Base-by-base conservation (phyloP, 2,113 vertebrate species). In the Leiothrix lutea region DNA sequence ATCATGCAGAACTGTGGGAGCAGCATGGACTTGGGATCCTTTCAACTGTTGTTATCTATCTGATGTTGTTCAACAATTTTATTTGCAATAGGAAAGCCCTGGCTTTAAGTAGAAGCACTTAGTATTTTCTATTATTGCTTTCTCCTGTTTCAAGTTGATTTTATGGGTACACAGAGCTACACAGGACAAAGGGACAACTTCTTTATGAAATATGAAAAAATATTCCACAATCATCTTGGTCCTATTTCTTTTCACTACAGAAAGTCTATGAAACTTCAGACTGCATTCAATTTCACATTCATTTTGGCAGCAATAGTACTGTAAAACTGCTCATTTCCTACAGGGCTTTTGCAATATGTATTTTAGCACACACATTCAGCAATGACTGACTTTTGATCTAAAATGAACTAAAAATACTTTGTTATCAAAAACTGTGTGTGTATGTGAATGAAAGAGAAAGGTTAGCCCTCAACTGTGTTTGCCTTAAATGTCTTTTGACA, bases 331-430 rank as follows among this genome's bases (percentile, higher is more conserved):
- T 81, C 29, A 92, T 86, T 95, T 96, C 87, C 92, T 96, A 71
- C 82, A 90, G 87, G 75, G 85, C 24, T 95, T 95, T 85, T 96
- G 87, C 86, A 93, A 44, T 69, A 89, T 66, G 36, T 95, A 65
- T 87, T 94, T 94, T 87, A 94, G 79, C 65, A 38, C 47, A 94
- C 72, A 61, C 51, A 65, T 77, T 86, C 86, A 78, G 72, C 50
- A 87, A 31, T 67, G 82, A 72, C 77, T 96, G 89, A 93, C 85
- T 94, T 89, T 71, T 96, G 88, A 95, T 94, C 66, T 93, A 74
- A 94, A 91, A 91, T 82, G 58, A 86, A 58, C 66, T 77, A 88
- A 97, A 95, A 95, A 73, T 91, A 91, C 35, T 71, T 92, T 74
- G 62, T 91, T 85, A 75, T 69, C 11, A 82, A 80, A 92, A 91